These are phyloP conservation scores for Bombus vancouverensis DNA, from an alignment of 1,140 invertebrate genomes.

Conservation along the genomic window DNA sequence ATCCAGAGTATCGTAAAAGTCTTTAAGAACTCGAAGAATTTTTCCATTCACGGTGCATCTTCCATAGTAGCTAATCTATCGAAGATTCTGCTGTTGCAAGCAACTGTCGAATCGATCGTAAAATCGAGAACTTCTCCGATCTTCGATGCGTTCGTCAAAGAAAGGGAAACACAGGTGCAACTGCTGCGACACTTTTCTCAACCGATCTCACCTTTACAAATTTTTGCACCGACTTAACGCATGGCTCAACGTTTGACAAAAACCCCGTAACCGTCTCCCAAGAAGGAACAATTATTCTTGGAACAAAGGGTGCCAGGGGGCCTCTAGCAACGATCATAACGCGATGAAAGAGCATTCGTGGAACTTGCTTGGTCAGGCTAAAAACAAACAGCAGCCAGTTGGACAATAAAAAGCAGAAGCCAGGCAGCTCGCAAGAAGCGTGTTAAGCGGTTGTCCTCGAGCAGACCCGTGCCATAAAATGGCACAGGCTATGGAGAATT, in stretches of 20 bases:
- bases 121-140: no score
- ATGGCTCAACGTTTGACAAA: neutral
- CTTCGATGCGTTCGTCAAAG: no score
- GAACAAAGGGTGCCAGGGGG: neutral
- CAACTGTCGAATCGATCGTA: no score
- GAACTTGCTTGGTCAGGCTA: neutral
- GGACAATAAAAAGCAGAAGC: constrained; percentile 53
- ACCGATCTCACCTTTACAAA: neutral
- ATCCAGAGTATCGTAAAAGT: no score
- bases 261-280: no score
- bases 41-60: no score
- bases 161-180: no score
- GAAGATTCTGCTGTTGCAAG: no score
- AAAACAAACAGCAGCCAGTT: neutral
- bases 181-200: no score
- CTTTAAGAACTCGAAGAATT: no score
- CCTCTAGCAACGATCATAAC: neutral
- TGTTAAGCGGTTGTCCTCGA: constrained; percentile 72
- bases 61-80: no score
- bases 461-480: constrained; percentile 54
- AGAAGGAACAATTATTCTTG: neutral
- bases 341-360: neutral
- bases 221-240: no score
- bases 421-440: constrained; percentile 71
- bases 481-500: constrained; percentile 64